A percentile compares a stretch with the other conserved stretches of the same genome.
These are phyloP conservation scores for Cephus sareptanus DNA, from an alignment of 2,888 invertebrate species.

Conservation along the genomic window DNA sequence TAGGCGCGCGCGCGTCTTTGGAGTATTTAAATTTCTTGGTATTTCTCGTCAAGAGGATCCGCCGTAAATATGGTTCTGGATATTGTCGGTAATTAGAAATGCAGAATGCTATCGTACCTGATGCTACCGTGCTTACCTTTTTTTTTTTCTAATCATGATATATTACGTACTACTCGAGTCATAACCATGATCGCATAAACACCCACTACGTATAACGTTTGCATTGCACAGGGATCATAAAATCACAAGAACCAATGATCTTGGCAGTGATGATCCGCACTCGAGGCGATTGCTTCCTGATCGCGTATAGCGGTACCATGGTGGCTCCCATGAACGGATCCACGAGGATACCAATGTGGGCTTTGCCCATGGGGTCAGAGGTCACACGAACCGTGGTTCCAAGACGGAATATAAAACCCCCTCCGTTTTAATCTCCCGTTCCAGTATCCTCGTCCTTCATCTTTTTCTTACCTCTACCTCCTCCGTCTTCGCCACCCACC, in stretches of 20 bases:
- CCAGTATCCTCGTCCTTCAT: background rate
- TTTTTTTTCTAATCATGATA: background rate
- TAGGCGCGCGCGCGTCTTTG: too few relatives aligned
- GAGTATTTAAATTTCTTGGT: background rate
- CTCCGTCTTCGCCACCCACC: background rate
- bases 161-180: background rate
- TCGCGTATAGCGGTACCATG: constrained; percentile 21
- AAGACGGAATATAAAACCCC: background rate
- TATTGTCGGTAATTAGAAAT: too few relatives aligned
- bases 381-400: constrained; percentile 10
- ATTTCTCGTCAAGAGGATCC: background rate
- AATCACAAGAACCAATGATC: background rate
- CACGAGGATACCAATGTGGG: constrained; percentile 11
- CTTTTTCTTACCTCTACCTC: background rate
- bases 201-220: background rate
- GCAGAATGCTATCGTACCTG: background rate
- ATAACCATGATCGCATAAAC: background rate
- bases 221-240: background rate
- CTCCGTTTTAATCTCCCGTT: constrained; percentile 6
- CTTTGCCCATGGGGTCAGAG: constrained; percentile 19
- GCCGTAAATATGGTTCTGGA: too few relatives aligned
- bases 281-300: constrained; percentile 19
- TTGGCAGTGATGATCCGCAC: constrained; percentile 3
- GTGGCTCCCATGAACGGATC: constrained; percentile 16
- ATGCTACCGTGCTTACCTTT: background rate